Percentiles rank a stretch among this genome's conserved stretches.
phyloP scores from a whole-genome alignment of 2,797 vertebrate species.

The Sebastes matsubarae region DNA sequence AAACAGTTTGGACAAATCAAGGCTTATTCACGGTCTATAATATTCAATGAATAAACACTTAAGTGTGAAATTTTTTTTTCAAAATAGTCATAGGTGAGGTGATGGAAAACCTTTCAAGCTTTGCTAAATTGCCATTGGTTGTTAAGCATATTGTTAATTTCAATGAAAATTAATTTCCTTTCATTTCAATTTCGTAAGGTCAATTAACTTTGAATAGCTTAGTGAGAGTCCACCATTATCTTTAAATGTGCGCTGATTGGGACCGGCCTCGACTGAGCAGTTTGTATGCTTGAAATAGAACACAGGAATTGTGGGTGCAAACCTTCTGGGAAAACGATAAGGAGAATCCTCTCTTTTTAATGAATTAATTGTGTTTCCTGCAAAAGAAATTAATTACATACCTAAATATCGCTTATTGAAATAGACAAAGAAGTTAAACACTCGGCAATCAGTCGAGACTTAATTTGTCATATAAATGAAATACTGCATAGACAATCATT shows the following conservation, averaged over 20 bases:
- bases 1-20: conserved; percentile 22
- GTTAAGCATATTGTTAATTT: conserved; percentile 80
- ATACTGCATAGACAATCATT: conserved; percentile 71
- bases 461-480: conserved; percentile 77
- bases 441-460: conserved; percentile 74
- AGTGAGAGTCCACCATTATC: conserved; percentile 76
- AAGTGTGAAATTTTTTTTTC: conserved; percentile 14
- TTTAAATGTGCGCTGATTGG: conserved; percentile 83
- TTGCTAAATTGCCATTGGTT: conserved; percentile 66
- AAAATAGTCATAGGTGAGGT: conserved; percentile 42
- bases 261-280: conserved; percentile 73
- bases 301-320: conserved; percentile 78
- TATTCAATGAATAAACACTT: conserved; percentile 28
- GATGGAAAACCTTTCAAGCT: conserved; percentile 68
- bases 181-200: conserved; percentile 83
- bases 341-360: conserved; percentile 80
- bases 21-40: conserved; percentile 5
- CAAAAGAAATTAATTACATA: conserved; percentile 84
- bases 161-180: conserved; percentile 83
- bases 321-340: conserved; percentile 82
- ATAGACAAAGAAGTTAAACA: conserved; percentile 81
- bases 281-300: conserved; percentile 81
- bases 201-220: conserved; percentile 83
- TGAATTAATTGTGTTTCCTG: conserved; percentile 85
- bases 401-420: conserved; percentile 83